These are phyloP conservation scores for Callocephalon fimbriatum DNA, from an alignment of 2,113 vertebrate species.

Conservation along the genomic window DNA sequence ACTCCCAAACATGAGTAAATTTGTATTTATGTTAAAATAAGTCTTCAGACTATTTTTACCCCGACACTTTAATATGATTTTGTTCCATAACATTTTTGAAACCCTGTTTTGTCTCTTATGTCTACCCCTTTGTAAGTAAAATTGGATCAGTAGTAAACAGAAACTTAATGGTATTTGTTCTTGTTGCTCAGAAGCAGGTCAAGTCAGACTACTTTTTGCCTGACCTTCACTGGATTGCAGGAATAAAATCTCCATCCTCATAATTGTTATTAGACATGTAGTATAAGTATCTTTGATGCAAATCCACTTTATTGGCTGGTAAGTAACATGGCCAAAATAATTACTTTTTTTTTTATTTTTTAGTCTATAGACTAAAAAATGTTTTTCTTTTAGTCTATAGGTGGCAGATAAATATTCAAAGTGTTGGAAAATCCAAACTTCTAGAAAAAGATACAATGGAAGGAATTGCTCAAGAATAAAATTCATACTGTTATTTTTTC, in stretches of 20 bases:
- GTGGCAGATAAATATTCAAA: neutral
- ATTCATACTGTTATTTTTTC: neutral
- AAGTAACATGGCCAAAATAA: constrained; percentile 6
- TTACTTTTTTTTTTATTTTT: neutral
- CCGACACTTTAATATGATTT: neutral
- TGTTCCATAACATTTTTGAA: constrained; percentile 1
- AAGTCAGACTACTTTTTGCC: constrained; percentile 21
- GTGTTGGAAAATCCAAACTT: neutral
- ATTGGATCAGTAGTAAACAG: constrained; percentile 40
- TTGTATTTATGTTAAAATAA: constrained; percentile 47
- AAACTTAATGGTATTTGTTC: constrained; percentile 36
- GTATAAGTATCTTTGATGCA: constrained; percentile 5
- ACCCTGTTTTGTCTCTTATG: constrained; percentile 28
- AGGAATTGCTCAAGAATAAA: neutral
- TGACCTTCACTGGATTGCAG: constrained; percentile 20
- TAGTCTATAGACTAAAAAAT: neutral
- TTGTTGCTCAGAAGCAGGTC: constrained; percentile 3
- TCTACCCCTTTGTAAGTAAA: constrained; percentile 33
- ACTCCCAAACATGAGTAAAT: neutral
- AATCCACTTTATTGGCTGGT: neutral
- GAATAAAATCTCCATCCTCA: constrained; percentile 2
- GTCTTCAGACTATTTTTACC: neutral
- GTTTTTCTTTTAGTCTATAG: neutral
- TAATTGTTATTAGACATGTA: neutral
- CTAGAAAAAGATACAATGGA: neutral